Evolutionary conservation across 2,797 vertebrate genomes (phyloP).

Genomic region (Coluber constrictor): DNA sequence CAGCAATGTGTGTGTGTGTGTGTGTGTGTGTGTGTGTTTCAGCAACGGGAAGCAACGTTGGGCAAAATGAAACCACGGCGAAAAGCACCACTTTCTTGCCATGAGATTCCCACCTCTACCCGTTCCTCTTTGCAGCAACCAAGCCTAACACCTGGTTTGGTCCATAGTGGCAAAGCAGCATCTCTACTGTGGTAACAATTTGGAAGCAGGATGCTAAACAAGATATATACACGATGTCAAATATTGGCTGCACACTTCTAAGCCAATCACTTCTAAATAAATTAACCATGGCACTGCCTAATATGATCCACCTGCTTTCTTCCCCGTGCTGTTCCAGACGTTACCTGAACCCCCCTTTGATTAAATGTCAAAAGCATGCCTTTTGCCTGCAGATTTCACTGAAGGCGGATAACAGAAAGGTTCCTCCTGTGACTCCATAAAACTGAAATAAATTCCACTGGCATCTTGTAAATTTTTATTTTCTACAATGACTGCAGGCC

Average conservation of each 20-base stretch:
- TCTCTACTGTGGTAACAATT: slow-evolving; percentile 64
- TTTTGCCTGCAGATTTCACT: slow-evolving; percentile 75
- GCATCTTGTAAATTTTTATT: slow-evolving; percentile 98
- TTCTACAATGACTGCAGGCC: slow-evolving; percentile 91
- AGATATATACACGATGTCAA: slow-evolving; percentile 70
- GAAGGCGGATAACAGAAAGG: slow-evolving; percentile 78
- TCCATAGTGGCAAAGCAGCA: slow-evolving; percentile 47
- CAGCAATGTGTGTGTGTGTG: background rate
- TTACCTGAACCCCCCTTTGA: slow-evolving; percentile 81
- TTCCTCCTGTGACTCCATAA: slow-evolving; percentile 82
- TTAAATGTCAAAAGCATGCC: slow-evolving; percentile 81
- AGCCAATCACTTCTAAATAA: slow-evolving; percentile 77
- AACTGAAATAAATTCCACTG: slow-evolving; percentile 95
- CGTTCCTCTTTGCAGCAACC: slow-evolving; percentile 52
- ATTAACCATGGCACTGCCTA: slow-evolving; percentile 79
- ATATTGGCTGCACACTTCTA: slow-evolving; percentile 69
- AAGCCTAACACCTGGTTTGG: slow-evolving; percentile 66
- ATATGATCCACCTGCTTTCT: slow-evolving; percentile 80
- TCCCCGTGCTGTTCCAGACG: slow-evolving; percentile 65
- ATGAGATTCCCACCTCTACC: slow-evolving; percentile 35
- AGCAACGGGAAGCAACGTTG: background rate
- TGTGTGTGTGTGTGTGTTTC: background rate
- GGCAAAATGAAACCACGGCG: slow-evolving; percentile 18
- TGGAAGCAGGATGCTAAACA: slow-evolving; percentile 65
- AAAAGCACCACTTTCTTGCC: slow-evolving; percentile 17